A percentile compares a stretch with the other conserved stretches of the same genome.
Conservation (phyloP, 1,140 invertebrate species). For the Brachionus calyciflorus region DNA sequence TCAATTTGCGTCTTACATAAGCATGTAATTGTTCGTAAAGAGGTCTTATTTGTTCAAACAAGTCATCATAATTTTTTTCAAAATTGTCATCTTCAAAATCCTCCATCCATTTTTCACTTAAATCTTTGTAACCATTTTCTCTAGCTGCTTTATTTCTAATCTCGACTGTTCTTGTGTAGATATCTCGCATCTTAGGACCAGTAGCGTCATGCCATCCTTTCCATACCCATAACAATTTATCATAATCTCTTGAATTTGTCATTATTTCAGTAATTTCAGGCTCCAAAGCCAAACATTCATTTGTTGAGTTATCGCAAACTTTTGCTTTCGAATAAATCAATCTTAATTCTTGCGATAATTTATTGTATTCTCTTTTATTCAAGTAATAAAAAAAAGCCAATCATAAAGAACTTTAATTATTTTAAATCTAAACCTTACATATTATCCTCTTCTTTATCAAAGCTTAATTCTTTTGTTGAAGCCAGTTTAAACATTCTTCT, state of each 20-base stretch:
- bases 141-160: conserved; percentile 52
- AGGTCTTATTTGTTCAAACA: conserved; percentile 53
- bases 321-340: conserved; percentile 50
- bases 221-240: conserved; percentile 49
- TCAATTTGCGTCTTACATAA: conserved; percentile 54
- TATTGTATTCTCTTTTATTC: neutral
- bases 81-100: conserved; percentile 53
- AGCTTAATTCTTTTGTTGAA: neutral
- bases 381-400: neutral
- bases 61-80: conserved; percentile 49
- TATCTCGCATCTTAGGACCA: conserved; percentile 48
- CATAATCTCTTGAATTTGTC: conserved; percentile 50
- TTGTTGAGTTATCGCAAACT: conserved; percentile 48
- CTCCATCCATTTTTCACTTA: conserved; percentile 51
- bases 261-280: conserved; percentile 53
- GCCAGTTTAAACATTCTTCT: conserved; percentile 9
- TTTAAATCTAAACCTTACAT: neutral
- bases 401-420: no score
- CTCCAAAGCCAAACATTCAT: conserved; percentile 37
- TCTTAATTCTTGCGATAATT: conserved; percentile 47
- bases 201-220: conserved; percentile 49
- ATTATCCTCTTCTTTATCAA: conserved; percentile 3
- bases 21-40: conserved; percentile 57
- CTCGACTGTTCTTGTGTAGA: conserved; percentile 50
- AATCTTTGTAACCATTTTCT: conserved; percentile 54